Conservation (phyloP, 2,113 vertebrate genomes). For the Panurus biarmicus region DNA sequence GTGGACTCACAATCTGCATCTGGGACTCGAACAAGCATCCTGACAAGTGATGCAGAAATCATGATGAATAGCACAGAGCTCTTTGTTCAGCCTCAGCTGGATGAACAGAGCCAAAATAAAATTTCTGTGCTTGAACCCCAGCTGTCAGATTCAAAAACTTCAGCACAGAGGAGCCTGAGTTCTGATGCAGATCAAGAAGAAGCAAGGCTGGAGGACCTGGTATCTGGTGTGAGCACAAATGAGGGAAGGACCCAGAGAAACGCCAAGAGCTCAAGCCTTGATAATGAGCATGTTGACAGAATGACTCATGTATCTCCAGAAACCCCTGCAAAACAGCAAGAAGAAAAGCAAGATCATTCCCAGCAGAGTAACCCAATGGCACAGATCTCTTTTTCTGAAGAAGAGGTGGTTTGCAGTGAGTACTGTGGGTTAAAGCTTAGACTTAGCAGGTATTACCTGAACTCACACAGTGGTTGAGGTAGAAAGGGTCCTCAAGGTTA, state of each 20-base stretch:
- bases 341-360: not conserved
- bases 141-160: not conserved
- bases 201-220: not conserved
- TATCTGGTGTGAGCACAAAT: not conserved
- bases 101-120: not conserved
- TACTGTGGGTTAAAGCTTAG: not conserved
- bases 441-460: not conserved
- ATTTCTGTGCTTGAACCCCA: not conserved
- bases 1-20: not conserved
- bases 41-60: not conserved
- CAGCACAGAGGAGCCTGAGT: not conserved
- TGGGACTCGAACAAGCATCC: not conserved
- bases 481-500: not conserved
- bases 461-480: not conserved
- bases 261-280: not conserved
- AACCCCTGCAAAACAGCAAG: not conserved
- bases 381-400: not conserved
- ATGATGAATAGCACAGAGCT: constrained; percentile 24
- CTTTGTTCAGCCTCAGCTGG: constrained; percentile 10
- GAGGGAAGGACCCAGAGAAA: not conserved
- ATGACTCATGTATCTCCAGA: not conserved
- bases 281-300: not conserved
- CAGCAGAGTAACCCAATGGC: not conserved
- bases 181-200: not conserved
- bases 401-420: not conserved